Base-by-base conservation (phyloP, 2,797 vertebrate genomes). In the Eulemur albifrons region DNA sequence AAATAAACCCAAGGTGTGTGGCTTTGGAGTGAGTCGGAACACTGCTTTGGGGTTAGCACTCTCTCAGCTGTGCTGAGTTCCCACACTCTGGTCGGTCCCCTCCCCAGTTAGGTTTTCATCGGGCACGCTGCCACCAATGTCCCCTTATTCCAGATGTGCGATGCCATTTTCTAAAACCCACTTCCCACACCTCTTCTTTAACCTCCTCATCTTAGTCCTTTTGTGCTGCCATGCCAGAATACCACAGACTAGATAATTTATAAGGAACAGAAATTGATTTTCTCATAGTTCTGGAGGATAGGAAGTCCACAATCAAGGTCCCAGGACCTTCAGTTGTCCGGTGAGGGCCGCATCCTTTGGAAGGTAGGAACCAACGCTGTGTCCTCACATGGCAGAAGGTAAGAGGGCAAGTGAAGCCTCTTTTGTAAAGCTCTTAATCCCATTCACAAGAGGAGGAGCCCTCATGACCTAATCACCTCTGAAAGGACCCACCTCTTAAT, bases 51-150 rank as follows among this genome's bases (percentile, higher is more conserved):
- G 40, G 85, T n/a, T 5, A 14, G n/a, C n/a, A 43, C 0, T 8
- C 69, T 23, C 57, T 43, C 20, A 20, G 18, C 35, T 32, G 5
- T 15, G 1, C 25, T 4, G 1, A 15, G 38, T 14, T n/a, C 57
- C 88, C 52, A 50, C 30, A 21, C 2, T 1, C 35, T 7, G 1
- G 5, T 35, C 73, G 15, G 8, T 4, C 38, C n/a, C 21, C 69
- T 32, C 30, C 25, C 14, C 0, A 30, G 13, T 10, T 14, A 2
- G 11, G 5, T n/a, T 40, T 81, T 38, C 1, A 63, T 13, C n/a
- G 27, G 0, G 23, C 0, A 4, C 0, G 4, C 4, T 15, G 30
- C 48, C 48, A 48, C 13, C 4, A 4, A 10, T 0, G 0, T 40
- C 38, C 54, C 45, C 38, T 12, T 32, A n/a, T 27, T 63, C 77